Base-by-base conservation (phyloP, 2,888 invertebrate genomes). In the Eilema griseolum region DNA sequence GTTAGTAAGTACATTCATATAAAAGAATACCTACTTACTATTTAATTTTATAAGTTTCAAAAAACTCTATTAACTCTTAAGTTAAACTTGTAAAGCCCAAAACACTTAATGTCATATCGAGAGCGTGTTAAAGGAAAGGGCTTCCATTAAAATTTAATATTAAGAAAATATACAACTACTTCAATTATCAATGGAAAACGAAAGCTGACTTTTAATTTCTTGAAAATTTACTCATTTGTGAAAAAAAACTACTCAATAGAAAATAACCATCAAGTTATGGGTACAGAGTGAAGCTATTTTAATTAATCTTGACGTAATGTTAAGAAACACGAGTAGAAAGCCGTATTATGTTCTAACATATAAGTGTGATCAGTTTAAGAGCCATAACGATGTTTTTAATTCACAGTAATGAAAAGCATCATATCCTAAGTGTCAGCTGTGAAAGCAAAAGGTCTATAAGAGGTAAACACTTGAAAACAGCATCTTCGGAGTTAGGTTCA, bases 281-380 rank as follows among this genome's bases (percentile, higher is more conserved):
- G 46, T 46, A 46, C 52, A 8, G 20, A 52, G n/a, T 2, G 10
- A n/a, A 52, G 46, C 46, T 46, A 1, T n/a, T 52, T 52, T 52
- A 52, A 52, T 52, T 52, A n/a, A 52, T 52, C 52, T 52, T 52
- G n/a, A 61, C 28, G 28, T 61, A n/a, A 31, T 31, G 20, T 61
- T 31, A n/a, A 31, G n/a, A 61, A n/a, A 61, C 20, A 61, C 20
- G 28, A 20, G 16, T 24, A 52, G 31, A 64, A 63, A 66, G 66
- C 33, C 23, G 24, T 31, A 66, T 66, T 59, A 57, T 66, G 37
- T 66, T 66, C 37, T 57, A 59, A 66, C 59, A 14, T 7, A 66
- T 16, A 41, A 16, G 41, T n/a, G 26, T 60, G 37, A 28, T 14
- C 28, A 61, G 5, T 67, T 0, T 41, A 12, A 41, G 37, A 64